Base-by-base conservation (phyloP, 2,888 invertebrate species). In the Phyto melanocephala region DNA sequence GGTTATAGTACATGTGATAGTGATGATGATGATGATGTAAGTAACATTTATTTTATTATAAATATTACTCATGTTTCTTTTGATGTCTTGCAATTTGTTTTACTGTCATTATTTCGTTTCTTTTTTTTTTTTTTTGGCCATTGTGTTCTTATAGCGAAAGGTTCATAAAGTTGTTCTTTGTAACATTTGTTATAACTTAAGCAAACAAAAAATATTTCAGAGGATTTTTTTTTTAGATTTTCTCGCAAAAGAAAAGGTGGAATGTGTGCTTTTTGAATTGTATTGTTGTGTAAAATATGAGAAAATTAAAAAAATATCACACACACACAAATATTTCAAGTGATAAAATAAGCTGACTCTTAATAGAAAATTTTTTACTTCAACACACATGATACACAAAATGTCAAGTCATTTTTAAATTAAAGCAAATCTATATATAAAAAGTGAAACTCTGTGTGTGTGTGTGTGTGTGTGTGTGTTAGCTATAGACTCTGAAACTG, bases 151-250 rank as follows among this genome's bases (percentile, higher is more conserved):
- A 24, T 20, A 7, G 6, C 15, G 13, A 45, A 63, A 47, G 20
- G 17, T 40, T 20, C 20, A 47, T 47, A 40, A 40, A 11, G 47
- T 65, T 22, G 35, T 15, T 17, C 3, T 67, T 20, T 37, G 50
- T 6, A 37, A 24, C 22, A 67, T 67, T 37, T 50, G 24, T 52
- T 52, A 15, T 50, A 67, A 35, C 22, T 67, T 50, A n/a, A 65
- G 50, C 50, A 65, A 35, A 37, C 7, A 65, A 6, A 17, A 45
- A 17, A 45, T 45, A 45, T 45, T 45, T 45, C 17, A 45, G 15
- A 45, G 8, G 17, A 45, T 17, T 1, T 45, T n/a, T n/a, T n/a
- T n/a, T n/a, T 45, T 17, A 45, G 45, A 15, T 45, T 45, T 17
- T 45, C 15, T 15, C 7, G 15, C 15, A 10, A n/a, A 33, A 33